These are phyloP conservation scores for Paradoxurus hermaphroditus DNA, from an alignment of 2,113 vertebrate species.

Conservation along the genomic window DNA sequence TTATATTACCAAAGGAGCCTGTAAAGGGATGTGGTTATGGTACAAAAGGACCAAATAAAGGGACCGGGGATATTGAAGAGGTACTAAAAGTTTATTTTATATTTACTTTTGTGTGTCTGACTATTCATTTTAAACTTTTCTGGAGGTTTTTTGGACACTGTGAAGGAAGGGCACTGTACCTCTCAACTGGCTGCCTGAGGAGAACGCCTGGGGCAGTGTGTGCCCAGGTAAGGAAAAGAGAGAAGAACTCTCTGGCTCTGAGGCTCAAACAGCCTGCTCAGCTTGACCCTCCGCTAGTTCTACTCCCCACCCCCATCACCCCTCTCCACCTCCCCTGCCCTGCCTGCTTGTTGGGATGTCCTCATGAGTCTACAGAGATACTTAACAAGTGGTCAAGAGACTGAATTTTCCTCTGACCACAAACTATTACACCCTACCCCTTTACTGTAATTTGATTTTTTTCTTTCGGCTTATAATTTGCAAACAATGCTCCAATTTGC, in stretches of 20 bases:
- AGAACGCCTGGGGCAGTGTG: neutral
- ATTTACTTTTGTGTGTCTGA: neutral
- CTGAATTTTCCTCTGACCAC: neutral
- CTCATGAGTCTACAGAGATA: neutral
- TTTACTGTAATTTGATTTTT: neutral
- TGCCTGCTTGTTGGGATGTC: neutral
- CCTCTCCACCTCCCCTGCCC: too few relatives aligned
- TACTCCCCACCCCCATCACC: too few relatives aligned
- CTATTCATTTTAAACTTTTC: constrained; percentile 19
- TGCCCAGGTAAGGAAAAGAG: neutral
- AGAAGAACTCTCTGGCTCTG: too few relatives aligned
- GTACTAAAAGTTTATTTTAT: constrained; percentile 53
- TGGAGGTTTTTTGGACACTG: neutral
- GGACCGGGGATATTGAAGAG: neutral
- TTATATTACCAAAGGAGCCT: neutral
- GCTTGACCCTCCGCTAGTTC: neutral
- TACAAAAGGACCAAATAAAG: constrained; percentile 30
- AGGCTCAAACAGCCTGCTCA: neutral
- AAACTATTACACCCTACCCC: neutral
- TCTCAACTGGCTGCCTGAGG: neutral
- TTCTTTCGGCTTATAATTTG: neutral
- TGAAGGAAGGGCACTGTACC: neutral
- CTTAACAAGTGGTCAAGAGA: neutral
- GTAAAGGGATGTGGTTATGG: constrained; percentile 22
- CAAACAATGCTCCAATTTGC: neutral